Evolutionary conservation across 2,797 vertebrate genomes (phyloP), one percentile per base, ranked within the genome.

Genomic region (Thamnophis elegans): DNA sequence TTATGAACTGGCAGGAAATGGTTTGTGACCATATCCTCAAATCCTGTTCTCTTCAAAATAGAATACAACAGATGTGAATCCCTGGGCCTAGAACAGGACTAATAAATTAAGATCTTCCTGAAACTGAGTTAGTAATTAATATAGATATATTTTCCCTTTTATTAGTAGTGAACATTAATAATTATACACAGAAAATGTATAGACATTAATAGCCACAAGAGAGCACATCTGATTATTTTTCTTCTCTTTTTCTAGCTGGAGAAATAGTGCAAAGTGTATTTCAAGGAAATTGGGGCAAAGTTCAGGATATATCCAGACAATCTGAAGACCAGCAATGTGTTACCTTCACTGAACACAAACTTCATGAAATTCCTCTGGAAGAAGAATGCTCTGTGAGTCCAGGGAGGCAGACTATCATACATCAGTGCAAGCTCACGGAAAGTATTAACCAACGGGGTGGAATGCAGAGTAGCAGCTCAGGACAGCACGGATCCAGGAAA

Each of bases 171-270:
- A 78, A 42, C 73, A 78, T 42, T 22, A 42, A 18, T 36, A 78
- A 36, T 42, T 78, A 78, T 22, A 42, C 9, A 42, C 8, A 42
- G 36, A 78, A 78, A 78, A 42, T 42, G 36, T 36, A 7, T 36
- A 10, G 68, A 36, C 36, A 78, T 78, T 42, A 59, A 36, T 10
- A 56, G 42, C 55, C 28, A 47, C 18, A n/a, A 65, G 13, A 59
- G 16, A 14, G 42, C 22, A 14, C 28, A 51, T 58, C 58, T 87
- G 32, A 93, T 25, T 55, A 22, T 82, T 82, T 82, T 93, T 62
- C 42, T 82, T 93, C 26, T 93, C n/a, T 91, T 26, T 62, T 93
- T 78, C 65, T 7, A 93, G 92, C 85, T 55, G 85, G 56, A 55
- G 86, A 85, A 60, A 54, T 55, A 91, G 32, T 91, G 32, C 92